Conservation (phyloP, 2,888 invertebrate species). For the Nymphalis polychloros region DNA sequence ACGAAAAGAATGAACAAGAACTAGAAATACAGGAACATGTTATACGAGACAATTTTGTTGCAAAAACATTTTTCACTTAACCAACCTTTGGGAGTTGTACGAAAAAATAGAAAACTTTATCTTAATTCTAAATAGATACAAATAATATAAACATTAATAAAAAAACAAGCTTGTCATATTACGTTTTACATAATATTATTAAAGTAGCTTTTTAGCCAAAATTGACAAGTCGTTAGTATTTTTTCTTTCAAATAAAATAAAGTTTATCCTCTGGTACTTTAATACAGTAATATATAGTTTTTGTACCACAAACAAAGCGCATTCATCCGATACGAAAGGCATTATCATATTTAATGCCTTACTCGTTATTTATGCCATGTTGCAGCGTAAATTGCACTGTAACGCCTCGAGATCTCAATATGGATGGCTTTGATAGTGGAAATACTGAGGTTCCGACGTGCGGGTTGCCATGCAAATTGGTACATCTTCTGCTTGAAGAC, state of each 20-base stretch:
- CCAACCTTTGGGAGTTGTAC: too few species aligned
- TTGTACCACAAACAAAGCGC: constrained; percentile 55
- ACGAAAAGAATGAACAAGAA: too few species aligned
- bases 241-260: not conserved
- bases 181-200: too few species aligned
- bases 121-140: too few species aligned
- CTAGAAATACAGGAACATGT: too few species aligned
- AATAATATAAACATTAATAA: too few species aligned
- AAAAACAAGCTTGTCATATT: too few species aligned
- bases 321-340: constrained; percentile 56
- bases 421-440: constrained; percentile 55
- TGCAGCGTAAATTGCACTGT: constrained; percentile 60
- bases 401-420: constrained; percentile 69
- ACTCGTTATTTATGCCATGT: constrained; percentile 53
- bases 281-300: constrained; percentile 31
- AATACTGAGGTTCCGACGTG: constrained; percentile 43
- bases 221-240: not conserved
- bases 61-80: too few species aligned
- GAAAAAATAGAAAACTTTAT: too few species aligned
- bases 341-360: constrained; percentile 66
- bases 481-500: constrained; percentile 27
- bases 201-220: too few species aligned
- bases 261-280: constrained; percentile 18
- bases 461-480: constrained; percentile 34
- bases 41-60: too few species aligned